Evolutionary conservation across 2,888 invertebrate species (phyloP), one percentile per base, ranked within the genome.

Genomic region (Xanthia togata): DNA sequence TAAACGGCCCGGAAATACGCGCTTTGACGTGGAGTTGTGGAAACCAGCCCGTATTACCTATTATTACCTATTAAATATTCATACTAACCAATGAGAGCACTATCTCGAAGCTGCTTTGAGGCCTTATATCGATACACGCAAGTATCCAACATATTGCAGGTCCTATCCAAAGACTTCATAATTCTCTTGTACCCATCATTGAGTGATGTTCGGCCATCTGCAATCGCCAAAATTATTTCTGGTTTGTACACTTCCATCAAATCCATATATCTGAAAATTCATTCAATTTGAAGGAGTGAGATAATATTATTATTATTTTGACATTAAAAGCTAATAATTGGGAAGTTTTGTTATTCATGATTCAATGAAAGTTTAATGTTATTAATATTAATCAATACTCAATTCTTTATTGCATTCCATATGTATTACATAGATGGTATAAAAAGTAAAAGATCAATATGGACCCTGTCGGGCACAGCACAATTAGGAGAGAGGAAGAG

Each of bases 141-240:
- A 77, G 96, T 95, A 79, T 98, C 97, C 87, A 98, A 97, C 92
- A 98, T 97, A 38, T 89, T 92, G 76, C 97, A 95, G 20, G 98
- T 98, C 82, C 98, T 97, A 53, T 97, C 97, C 0, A 98, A 97
- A 8, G 98, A 97, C 93, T 98, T 99, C 1, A 91, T 90, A 23
- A 98, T 91, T 77, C 98, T 96, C 93, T 99, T 99, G 69, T 96
- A 96, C 0, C 97, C 96, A 90, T 98, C 98, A 59, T 96, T 94
- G 12, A 95, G 92, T 90, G 98, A 97, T 62, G 98, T 98, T 88
- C 98, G 98, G 59, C 97, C 97, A 97, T 99, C 99, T 91, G 98
- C 98, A 88, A 99, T 95, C 23, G 98, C 97, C 92, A 98, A 97
- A 94, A 98, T 98, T 91, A 98, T 97, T 92, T 98, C 98, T 59